Evolutionary conservation across 2,888 invertebrate genomes (phyloP).

Genomic region (Sussaba pulchella): DNA sequence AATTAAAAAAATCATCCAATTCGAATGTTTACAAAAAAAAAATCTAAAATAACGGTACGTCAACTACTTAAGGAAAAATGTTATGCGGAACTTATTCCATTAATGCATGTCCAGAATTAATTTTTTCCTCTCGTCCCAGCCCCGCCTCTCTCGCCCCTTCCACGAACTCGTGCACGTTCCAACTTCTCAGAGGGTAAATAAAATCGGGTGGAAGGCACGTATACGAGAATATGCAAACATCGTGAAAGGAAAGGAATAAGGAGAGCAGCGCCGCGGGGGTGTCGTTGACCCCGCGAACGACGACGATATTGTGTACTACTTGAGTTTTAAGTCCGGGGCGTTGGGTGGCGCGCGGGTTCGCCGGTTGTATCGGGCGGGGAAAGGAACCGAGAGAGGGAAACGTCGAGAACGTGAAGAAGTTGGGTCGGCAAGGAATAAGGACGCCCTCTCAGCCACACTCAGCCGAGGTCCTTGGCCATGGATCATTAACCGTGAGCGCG

Average conservation of each 20-base stretch:
- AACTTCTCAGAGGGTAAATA: not conserved
- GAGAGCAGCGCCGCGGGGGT: conserved; percentile 73
- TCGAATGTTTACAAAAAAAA: not conserved
- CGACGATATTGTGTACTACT: conserved; percentile 83
- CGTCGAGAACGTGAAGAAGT: conserved; percentile 73
- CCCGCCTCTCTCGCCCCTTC: no score
- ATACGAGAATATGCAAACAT: not conserved
- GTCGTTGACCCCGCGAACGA: conserved; percentile 82
- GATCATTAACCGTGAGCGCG: conserved; percentile 82
- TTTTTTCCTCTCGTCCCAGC: not conserved
- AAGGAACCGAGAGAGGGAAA: conserved; percentile 13
- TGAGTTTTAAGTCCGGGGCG: conserved; percentile 79
- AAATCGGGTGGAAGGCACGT: not conserved
- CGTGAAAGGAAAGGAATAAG: conserved; percentile 60
- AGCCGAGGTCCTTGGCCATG: conserved; percentile 79
- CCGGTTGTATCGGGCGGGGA: conserved; percentile 10
- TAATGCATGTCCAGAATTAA: no score
- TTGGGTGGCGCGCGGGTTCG: conserved; percentile 7
- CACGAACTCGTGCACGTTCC: not conserved
- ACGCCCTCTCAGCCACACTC: conserved; percentile 83
- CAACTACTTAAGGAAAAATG: not conserved
- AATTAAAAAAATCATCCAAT: conserved; percentile 4
- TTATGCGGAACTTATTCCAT: no score
- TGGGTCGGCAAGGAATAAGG: conserved; percentile 79
- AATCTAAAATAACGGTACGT: not conserved